Evolutionary conservation across 2,888 invertebrate genomes (phyloP).

Genomic region (Neuroscelio doddi): DNA sequence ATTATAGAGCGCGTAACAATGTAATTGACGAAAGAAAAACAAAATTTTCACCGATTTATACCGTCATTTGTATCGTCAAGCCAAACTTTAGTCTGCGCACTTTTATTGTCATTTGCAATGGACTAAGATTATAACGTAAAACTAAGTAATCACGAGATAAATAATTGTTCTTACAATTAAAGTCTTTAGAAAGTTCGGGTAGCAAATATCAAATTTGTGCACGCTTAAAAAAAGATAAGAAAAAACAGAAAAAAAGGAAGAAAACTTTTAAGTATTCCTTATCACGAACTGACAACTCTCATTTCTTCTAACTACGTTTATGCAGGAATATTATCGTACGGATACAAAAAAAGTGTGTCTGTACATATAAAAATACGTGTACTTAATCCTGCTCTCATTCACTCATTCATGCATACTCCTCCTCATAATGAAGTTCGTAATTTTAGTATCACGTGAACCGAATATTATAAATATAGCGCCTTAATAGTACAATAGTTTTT

Average conservation of each 20-base stretch:
- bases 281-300: not conserved
- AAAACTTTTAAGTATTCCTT: not conserved
- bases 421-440: not conserved
- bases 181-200: slow-evolving; percentile 27
- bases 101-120: slow-evolving; percentile 29
- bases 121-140: slow-evolving; percentile 15
- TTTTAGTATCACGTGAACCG: slow-evolving; percentile 3
- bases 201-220: slow-evolving; percentile 38
- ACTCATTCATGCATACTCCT: slow-evolving; percentile 20
- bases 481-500: slow-evolving; percentile 17
- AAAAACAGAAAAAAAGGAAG: not conserved
- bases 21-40: slow-evolving; percentile 13
- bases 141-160: slow-evolving; percentile 13
- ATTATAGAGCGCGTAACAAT: too few species aligned
- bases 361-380: slow-evolving; percentile 29
- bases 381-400: slow-evolving; percentile 22
- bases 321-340: not conserved
- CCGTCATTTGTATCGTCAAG: not conserved
- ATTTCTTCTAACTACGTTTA: not conserved
- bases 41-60: too few species aligned
- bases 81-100: slow-evolving; percentile 5
- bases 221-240: slow-evolving; percentile 5
- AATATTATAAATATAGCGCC: slow-evolving; percentile 6
- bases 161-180: slow-evolving; percentile 26
- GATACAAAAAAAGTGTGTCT: slow-evolving; percentile 30